phyloP scores from a whole-genome alignment of 2,113 vertebrate species.

The Vidua chalybeata region DNA sequence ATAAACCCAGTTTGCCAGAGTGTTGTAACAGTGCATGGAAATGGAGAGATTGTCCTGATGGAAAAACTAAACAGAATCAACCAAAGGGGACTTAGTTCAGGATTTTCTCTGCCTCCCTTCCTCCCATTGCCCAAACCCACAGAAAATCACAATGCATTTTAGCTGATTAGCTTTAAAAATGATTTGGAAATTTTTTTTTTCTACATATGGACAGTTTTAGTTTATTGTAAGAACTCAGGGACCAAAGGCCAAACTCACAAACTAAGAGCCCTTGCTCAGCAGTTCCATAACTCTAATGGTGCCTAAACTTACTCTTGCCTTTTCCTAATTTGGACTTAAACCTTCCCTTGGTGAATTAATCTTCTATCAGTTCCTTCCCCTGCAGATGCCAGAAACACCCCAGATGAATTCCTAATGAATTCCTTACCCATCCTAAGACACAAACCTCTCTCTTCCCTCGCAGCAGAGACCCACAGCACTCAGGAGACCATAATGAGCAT shows the following conservation, averaged over 20 bases:
- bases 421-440: background rate
- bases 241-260: background rate
- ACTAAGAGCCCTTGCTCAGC: background rate
- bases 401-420: background rate
- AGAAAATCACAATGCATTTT: background rate
- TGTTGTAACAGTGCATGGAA: background rate
- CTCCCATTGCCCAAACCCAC: rapidly evolving
- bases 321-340: background rate
- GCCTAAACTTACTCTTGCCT: background rate
- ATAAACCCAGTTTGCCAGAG: background rate
- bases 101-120: background rate
- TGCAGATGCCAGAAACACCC: background rate
- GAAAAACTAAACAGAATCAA: background rate
- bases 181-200: background rate
- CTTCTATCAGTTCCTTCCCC: background rate
- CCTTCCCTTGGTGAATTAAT: background rate
- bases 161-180: background rate
- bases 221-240: background rate
- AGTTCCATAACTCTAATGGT: background rate
- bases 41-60: background rate
- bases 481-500: background rate
- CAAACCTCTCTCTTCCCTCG: background rate
- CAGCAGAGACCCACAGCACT: background rate
- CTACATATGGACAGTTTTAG: background rate
- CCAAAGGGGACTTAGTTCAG: background rate